Base-by-base conservation (phyloP, 1,140 invertebrate genomes). In the Holcopasites calliopsidis region DNA sequence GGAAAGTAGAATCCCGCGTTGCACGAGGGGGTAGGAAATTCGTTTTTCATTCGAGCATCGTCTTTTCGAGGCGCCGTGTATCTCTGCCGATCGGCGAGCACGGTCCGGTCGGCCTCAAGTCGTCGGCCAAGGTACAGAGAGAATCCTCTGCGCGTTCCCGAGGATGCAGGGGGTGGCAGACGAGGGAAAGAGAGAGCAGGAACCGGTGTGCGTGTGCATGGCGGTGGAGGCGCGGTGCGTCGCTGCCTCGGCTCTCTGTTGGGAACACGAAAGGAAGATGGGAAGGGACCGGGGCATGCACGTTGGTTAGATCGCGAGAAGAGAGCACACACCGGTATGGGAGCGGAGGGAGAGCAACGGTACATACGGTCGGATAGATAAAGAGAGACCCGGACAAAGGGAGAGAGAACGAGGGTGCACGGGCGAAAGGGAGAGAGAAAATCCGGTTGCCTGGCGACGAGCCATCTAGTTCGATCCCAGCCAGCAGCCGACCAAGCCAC, bases 381-480 rank as follows among this genome's bases (percentile, higher is more conserved):
- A 33, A 52, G 49, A 23, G 47, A 44, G 28, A 60, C 58, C 40
- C 50, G 75, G 60, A 77, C 73, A 70, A 61, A 65, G 76, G 75
- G 44, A 1, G 26, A 52, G 76, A 44, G 54, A n/a, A n/a, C n/a
- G n/a, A 1, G 31, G 16, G 68, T 52, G 74, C 40, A 72, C 28
- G 69, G 55, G 73, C 58, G 69, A 74, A 84, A 88, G 66, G 68
- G 85, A 87, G 89, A 90, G 68, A 83, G 86, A 88, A 82, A 86
- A 86, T 88, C 83, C 86, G 89, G 91, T 92, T 91, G 91, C 91
- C 87, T 92, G 91, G 91, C 91, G 90, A 92, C 91, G 88, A 87
- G 89, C 90, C 88, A 89, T 89, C 89, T 87, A 90, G 89, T 92
- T 91, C 91, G 91, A 92, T 92, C 90, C 90, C 91, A 90, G 90